Conservation (phyloP, 2,888 invertebrate species). For the Nymphalis c-album region DNA sequence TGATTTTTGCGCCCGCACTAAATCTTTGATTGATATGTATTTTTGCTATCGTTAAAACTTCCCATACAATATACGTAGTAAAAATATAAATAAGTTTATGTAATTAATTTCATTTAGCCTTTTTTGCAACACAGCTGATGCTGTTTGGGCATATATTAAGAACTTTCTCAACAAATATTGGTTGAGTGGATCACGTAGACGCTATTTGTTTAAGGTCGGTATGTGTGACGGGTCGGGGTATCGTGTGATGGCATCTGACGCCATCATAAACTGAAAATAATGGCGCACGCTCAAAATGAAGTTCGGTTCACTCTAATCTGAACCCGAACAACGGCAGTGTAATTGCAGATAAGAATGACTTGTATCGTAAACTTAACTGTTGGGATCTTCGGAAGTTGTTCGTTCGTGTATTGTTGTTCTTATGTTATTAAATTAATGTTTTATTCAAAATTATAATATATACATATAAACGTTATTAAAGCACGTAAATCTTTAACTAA, state of each 20-base stretch:
- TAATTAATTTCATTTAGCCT: too few species aligned
- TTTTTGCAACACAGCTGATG: too few species aligned
- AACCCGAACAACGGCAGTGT: background rate
- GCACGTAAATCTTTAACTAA: too few species aligned
- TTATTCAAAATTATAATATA: background rate
- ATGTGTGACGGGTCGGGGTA: slow-evolving; percentile 24
- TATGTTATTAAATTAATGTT: slow-evolving; percentile 2
- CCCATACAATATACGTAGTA: too few species aligned
- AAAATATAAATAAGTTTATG: too few species aligned
- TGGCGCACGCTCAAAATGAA: slow-evolving; percentile 30
- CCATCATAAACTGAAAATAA: slow-evolving; percentile 42
- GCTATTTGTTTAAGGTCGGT: slow-evolving; percentile 20
- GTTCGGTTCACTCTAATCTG: slow-evolving; percentile 15
- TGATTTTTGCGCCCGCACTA: too few species aligned
- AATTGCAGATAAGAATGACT: slow-evolving; percentile 4
- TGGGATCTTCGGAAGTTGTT: background rate
- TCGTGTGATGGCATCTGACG: slow-evolving; percentile 28
- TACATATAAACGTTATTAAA: too few species aligned
- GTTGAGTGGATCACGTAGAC: slow-evolving; percentile 15
- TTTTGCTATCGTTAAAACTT: too few species aligned
- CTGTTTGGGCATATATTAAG: background rate
- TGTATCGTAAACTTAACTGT: slow-evolving; percentile 4
- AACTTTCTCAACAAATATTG: slow-evolving; percentile 16
- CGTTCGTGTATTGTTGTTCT: background rate
- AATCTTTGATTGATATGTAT: too few species aligned